These are phyloP conservation scores for Burhinus oedicnemus DNA, from an alignment of 2,113 vertebrate species.

Conservation along the genomic window DNA sequence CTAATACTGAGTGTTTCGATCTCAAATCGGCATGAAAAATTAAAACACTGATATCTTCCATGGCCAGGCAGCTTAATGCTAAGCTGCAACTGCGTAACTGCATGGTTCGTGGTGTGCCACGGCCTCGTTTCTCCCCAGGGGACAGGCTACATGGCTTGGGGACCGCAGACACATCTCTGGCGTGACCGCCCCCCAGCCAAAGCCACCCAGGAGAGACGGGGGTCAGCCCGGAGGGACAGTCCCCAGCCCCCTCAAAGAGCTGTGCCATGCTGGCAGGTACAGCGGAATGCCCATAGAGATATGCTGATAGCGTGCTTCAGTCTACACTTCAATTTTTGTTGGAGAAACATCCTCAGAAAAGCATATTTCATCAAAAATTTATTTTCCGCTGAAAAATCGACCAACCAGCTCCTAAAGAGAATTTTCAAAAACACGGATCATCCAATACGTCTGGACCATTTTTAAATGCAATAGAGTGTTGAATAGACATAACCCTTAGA, in stretches of 20 bases:
- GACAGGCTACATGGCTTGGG: accelerated
- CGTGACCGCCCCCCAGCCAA: accelerated
- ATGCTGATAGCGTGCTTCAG: neutral
- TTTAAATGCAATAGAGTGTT: neutral
- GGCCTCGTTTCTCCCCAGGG: neutral
- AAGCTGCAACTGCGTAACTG: neutral
- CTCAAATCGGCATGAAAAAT: neutral
- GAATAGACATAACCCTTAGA: neutral
- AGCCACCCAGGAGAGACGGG: neutral
- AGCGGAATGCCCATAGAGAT: too few relatives aligned
- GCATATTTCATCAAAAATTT: neutral
- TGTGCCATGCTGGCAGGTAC: neutral
- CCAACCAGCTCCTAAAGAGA: neutral
- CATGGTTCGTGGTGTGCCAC: neutral
- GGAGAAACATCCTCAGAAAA: neutral
- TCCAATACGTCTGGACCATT: neutral
- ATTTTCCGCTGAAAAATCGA: neutral
- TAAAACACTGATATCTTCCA: neutral
- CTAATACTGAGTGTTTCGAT: neutral
- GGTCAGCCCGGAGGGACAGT: neutral
- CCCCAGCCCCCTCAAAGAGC: neutral
- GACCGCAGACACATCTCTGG: neutral
- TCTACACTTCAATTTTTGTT: neutral
- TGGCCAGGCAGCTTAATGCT: neutral
- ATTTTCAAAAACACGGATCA: neutral